Evolutionary conservation across 2,797 vertebrate genomes (phyloP), one percentile per base, ranked within the genome.

Genomic region (Erethizon dorsatum): DNA sequence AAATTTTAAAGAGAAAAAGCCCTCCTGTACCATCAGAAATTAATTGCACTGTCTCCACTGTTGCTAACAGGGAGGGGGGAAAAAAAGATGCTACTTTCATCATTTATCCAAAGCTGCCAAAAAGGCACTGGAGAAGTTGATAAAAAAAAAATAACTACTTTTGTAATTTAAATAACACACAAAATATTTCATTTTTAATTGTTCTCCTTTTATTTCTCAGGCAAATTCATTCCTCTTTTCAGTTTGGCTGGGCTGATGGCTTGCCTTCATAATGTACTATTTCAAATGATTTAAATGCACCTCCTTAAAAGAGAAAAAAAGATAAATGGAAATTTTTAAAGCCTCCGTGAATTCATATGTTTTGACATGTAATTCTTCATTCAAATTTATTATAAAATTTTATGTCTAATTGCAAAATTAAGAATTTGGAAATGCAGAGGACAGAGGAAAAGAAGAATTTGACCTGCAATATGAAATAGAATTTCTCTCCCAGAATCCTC

Each of bases 131-230:
- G 63, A 96, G 69, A 75, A 7, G 65, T 26, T 92, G 61, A 96
- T 96, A n/a, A 2, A 91, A 90, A 89, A 92, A 95, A 96, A 47
- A 75, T 14, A 97, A 59, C 12, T 45, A 67, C 83, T 95, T 95
- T 97, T 98, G 41, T 63, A 98, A 98, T 96, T 95, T 50, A 96
- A 98, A 97, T 95, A 96, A n/a, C n/a, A 11, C 50, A 83, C 3
- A 92, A 97, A 91, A 85, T n/a, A 8, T 88, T 97, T 96, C 8
- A 63, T 91, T 71, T 93, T 92, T 63, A 97, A 88, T 47, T 73
- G 22, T 77, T 80, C 7, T 79, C 22, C 26, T 86, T 89, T 89
- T 95, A 73, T 71, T 98, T 98, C 63, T 97, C 4, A 57, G 77
- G 52, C 4, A 98, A 63, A 96, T n/a, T 92, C 80, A 90, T 95